phyloP scores from a whole-genome alignment of 2,888 invertebrate genomes.

The Aspidiotus rigidus region DNA sequence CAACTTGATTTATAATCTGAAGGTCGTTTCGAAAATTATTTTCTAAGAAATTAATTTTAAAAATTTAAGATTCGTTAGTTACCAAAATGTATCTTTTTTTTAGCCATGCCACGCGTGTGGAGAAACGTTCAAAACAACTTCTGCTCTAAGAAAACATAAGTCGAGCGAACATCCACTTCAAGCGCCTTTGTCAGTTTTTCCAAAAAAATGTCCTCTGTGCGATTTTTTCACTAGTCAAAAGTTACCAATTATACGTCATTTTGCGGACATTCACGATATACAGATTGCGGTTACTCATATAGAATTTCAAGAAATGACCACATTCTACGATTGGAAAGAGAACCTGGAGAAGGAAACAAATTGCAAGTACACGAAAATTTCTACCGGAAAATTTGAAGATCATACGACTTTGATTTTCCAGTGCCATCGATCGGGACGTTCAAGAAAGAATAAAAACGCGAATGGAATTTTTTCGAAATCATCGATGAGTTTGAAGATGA shows the following conservation, averaged over 20 bases:
- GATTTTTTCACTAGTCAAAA: neutral
- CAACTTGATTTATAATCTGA: too few relatives aligned
- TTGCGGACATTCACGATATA: neutral
- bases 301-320: neutral
- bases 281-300: neutral
- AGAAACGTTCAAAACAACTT: neutral
- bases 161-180: too few relatives aligned
- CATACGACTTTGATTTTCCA: neutral
- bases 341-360: neutral
- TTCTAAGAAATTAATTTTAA: too few relatives aligned
- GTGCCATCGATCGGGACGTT: neutral
- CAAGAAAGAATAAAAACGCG: neutral
- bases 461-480: neutral
- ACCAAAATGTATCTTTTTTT: neutral
- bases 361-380: neutral
- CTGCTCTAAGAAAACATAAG: neutral
- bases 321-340: neutral
- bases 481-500: neutral
- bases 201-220: slow-evolving; percentile 2
- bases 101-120: neutral
- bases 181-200: neutral
- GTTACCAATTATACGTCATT: neutral
- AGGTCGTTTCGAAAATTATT: too few relatives aligned
- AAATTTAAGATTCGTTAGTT: too few relatives aligned
- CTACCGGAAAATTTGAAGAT: neutral